A percentile compares a stretch with the other conserved stretches of the same genome.
Evolutionary conservation across 2,113 vertebrate genomes (phyloP).

Genomic region (Saguinus midas): DNA sequence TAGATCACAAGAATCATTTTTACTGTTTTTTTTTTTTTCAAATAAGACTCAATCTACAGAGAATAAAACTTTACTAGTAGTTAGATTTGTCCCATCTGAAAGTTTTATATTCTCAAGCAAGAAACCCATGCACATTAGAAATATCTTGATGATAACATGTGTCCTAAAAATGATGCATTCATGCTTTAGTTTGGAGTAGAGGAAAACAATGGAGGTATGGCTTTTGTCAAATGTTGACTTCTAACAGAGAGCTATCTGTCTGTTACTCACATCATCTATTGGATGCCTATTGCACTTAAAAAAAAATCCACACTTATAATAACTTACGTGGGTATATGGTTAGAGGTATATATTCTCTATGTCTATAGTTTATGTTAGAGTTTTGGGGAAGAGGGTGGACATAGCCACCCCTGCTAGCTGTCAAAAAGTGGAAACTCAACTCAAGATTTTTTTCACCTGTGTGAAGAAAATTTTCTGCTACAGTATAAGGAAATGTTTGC

Average conservation of each 20-base stretch:
- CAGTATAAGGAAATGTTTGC: background rate
- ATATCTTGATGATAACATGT: background rate
- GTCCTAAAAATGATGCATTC: background rate
- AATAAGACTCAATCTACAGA: background rate
- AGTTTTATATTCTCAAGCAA: background rate
- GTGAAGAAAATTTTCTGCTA: background rate
- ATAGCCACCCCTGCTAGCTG: background rate
- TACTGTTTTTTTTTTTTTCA: background rate
- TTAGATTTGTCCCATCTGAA: background rate
- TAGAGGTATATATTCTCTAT: background rate
- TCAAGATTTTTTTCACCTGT: background rate
- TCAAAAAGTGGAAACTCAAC: background rate
- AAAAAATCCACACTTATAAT: background rate
- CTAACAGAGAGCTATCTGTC: background rate
- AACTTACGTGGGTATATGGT: background rate
- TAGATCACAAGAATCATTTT: background rate
- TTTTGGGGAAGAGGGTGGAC: background rate
- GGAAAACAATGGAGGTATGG: background rate
- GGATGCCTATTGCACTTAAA: background rate
- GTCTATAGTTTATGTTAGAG: background rate
- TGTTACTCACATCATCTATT: background rate
- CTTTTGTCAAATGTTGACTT: background rate
- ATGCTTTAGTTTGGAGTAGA: background rate
- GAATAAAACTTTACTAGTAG: background rate
- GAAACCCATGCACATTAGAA: background rate